Conservation (phyloP, 2,113 vertebrate species). For the Ptilonorhynchus violaceus region DNA sequence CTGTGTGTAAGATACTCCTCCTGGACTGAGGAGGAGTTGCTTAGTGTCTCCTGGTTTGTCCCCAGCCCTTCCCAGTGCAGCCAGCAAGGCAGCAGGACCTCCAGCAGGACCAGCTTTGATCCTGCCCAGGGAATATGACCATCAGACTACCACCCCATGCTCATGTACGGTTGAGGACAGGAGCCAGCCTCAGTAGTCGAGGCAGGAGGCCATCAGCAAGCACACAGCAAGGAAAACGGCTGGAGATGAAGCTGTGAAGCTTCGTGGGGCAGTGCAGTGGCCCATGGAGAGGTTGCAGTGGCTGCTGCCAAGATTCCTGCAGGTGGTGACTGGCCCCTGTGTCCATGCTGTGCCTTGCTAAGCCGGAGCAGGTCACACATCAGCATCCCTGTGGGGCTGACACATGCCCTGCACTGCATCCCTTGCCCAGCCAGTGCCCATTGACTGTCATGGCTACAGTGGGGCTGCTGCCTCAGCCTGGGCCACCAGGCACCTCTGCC, state of each 20-base stretch:
- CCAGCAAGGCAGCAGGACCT: not conserved
- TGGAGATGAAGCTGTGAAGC: not conserved
- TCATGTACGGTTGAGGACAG: rapidly evolving
- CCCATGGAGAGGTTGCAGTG: not conserved
- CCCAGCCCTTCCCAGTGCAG: not conserved
- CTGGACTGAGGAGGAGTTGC: not conserved
- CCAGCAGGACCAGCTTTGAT: not conserved
- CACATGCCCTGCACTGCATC: not conserved
- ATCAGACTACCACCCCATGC: rapidly evolving
- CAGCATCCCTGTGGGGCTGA: not conserved
- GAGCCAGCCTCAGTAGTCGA: not conserved
- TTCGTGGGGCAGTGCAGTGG: not conserved
- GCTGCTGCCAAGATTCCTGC: not conserved
- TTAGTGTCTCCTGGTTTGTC: not conserved
- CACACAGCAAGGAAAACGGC: not conserved
- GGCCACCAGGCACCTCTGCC: not conserved
- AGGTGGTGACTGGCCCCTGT: not conserved
- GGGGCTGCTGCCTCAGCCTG: not conserved
- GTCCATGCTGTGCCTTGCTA: not conserved
- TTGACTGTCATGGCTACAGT: rapidly evolving
- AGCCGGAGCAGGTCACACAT: rapidly evolving
- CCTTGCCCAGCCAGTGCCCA: not conserved
- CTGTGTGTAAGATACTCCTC: rapidly evolving
- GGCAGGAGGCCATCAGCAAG: not conserved
- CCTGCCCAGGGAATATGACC: not conserved